A percentile compares a stretch with the other conserved stretches of the same genome.
These are phyloP conservation scores for Cephus rjabovi DNA, from an alignment of 2,888 invertebrate genomes.

Conservation along the genomic window DNA sequence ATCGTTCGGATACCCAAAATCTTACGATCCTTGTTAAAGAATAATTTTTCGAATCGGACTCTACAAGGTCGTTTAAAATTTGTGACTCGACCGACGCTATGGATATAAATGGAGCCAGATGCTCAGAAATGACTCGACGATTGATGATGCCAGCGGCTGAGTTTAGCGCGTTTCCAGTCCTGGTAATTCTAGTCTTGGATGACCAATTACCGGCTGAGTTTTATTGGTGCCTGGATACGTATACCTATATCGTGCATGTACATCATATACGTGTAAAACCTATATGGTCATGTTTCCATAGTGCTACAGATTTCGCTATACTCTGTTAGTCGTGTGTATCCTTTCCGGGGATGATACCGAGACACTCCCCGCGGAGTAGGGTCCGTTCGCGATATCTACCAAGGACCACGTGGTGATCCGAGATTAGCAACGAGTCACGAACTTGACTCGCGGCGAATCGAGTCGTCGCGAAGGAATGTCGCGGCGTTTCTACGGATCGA, in stretches of 20 bases:
- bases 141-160: conserved; percentile 50
- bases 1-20: background rate
- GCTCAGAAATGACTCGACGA: conserved; percentile 46
- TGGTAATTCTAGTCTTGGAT: conserved; percentile 45
- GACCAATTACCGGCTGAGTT: background rate
- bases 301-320: background rate
- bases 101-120: conserved; percentile 52
- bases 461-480: conserved; percentile 4
- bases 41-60: conserved; percentile 35
- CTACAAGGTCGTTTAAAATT: background rate
- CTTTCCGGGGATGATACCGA: background rate
- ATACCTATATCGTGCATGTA: background rate
- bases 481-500: background rate
- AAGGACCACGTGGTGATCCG: background rate
- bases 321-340: background rate
- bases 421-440: conserved; percentile 5
- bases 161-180: conserved; percentile 56
- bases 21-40: conserved; percentile 33
- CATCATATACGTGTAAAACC: background rate
- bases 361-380: background rate
- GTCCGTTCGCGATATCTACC: background rate
- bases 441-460: background rate
- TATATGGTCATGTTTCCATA: background rate
- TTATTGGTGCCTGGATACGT: background rate
- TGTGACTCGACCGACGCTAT: background rate